Conservation (phyloP, 2,888 invertebrate genomes). For the Epirrhoe tristata region DNA sequence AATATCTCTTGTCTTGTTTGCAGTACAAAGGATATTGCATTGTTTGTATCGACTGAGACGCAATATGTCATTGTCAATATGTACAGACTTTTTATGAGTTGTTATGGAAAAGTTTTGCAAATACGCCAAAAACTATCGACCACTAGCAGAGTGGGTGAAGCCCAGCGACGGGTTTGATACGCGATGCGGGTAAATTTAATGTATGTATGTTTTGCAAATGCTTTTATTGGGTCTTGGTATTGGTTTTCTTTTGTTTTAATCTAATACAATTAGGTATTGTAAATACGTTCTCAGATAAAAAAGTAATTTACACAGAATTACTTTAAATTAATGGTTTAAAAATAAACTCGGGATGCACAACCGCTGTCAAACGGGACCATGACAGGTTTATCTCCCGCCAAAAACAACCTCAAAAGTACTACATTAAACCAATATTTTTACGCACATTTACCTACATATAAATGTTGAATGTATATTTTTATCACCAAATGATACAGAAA, state of each 20-base stretch:
- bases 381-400: conserved; percentile 5
- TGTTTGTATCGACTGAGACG: conserved; percentile 31
- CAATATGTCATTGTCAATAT: conserved; percentile 30
- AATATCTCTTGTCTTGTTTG: conserved; percentile 31
- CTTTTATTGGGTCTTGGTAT: too few relatives aligned
- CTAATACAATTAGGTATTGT: too few relatives aligned
- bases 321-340: neutral
- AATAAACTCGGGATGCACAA: neutral
- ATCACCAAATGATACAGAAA: neutral
- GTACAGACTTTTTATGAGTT: conserved; percentile 13
- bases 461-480: neutral
- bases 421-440: conserved; percentile 25
- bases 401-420: conserved; percentile 20
- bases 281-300: too few relatives aligned
- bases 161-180: too few relatives aligned
- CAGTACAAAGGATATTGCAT: conserved; percentile 33
- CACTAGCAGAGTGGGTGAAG: too few relatives aligned
- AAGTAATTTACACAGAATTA: neutral
- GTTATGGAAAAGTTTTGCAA: conserved; percentile 16
- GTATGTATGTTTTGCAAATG: too few relatives aligned
- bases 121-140: neutral
- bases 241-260: too few relatives aligned
- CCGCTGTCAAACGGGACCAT: conserved; percentile 1
- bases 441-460: conserved; percentile 23
- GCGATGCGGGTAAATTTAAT: too few relatives aligned